A percentile compares a stretch with the other conserved stretches of the same genome.
Conservation (phyloP, 53 echinoderm and acorn worm genomes). For the Actinopyga echinites region DNA sequence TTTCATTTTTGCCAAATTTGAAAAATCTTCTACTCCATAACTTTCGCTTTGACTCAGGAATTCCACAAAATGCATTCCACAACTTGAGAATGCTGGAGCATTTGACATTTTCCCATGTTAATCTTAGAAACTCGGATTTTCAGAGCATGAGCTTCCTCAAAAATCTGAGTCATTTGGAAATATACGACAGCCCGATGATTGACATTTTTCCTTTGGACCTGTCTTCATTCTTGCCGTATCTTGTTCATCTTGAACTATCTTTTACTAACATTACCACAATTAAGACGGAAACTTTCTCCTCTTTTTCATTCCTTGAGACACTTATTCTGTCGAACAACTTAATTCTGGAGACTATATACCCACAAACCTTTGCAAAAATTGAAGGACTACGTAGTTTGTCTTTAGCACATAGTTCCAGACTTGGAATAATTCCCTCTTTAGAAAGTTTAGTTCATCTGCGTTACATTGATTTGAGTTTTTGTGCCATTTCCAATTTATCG, state of each 20-base stretch:
- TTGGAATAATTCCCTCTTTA: background rate
- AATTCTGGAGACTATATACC: background rate
- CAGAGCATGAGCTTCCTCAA: background rate
- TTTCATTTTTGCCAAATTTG: conserved; percentile 10
- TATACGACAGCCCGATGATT: conserved; percentile 5
- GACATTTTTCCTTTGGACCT: background rate
- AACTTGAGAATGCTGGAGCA: background rate
- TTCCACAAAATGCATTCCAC: conserved; percentile 27
- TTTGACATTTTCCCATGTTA: background rate
- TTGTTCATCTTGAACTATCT: background rate
- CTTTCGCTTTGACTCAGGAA: background rate
- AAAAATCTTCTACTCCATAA: background rate
- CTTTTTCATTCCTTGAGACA: background rate
- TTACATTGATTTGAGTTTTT: conserved; percentile 1
- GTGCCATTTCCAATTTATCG: background rate
- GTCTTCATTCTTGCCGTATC: background rate
- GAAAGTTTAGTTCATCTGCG: background rate
- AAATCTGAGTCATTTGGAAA: conserved; percentile 2
- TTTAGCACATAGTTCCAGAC: background rate
- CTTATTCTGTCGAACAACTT: background rate
- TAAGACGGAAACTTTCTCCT: background rate
- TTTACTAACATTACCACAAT: conserved; percentile 4
- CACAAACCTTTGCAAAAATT: background rate
- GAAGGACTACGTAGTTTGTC: background rate
- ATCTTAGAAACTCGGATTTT: background rate